Evolutionary conservation across 2,113 vertebrate species (phyloP).

Genomic region (Lutjanus erythropterus): DNA sequence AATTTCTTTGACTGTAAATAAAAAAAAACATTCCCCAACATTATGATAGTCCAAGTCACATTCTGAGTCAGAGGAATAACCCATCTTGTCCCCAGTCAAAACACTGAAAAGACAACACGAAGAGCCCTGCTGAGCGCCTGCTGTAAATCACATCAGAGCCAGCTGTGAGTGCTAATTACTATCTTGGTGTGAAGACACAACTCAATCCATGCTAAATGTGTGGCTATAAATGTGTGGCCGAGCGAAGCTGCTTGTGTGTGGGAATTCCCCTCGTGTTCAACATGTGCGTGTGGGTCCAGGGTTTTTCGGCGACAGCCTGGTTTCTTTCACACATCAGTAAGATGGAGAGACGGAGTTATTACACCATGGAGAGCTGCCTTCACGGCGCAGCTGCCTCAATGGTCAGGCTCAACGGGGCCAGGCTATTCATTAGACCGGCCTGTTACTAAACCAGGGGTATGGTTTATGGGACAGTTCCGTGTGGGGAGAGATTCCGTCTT

Average conservation of each 20-base stretch:
- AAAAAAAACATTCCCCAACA: neutral
- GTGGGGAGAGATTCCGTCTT: conserved; percentile 59
- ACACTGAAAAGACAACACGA: neutral
- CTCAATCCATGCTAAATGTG: conserved; percentile 72
- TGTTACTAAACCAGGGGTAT: conserved; percentile 75
- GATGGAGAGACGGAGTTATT: conserved; percentile 78
- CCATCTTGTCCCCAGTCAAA: neutral
- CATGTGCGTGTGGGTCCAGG: conserved; percentile 73
- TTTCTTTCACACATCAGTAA: conserved; percentile 81
- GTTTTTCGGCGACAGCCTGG: conserved; percentile 67
- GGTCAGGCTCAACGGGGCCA: conserved; percentile 65
- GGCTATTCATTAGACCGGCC: conserved; percentile 74
- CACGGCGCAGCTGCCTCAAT: conserved; percentile 71
- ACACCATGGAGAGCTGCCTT: conserved; percentile 70
- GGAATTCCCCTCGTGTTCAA: conserved; percentile 78
- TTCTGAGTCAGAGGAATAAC: neutral
- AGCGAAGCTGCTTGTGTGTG: conserved; percentile 50
- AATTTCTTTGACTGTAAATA: neutral
- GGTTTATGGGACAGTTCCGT: conserved; percentile 73
- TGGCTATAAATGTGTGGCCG: conserved; percentile 62
- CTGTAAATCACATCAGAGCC: conserved; percentile 67
- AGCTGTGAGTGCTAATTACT: conserved; percentile 75
- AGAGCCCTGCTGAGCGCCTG: conserved; percentile 19
- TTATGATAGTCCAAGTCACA: neutral
- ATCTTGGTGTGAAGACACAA: conserved; percentile 77